Evolutionary conservation across 2,888 invertebrate genomes (phyloP), one percentile per base, ranked within the genome.

Genomic region (Aromia moschata): DNA sequence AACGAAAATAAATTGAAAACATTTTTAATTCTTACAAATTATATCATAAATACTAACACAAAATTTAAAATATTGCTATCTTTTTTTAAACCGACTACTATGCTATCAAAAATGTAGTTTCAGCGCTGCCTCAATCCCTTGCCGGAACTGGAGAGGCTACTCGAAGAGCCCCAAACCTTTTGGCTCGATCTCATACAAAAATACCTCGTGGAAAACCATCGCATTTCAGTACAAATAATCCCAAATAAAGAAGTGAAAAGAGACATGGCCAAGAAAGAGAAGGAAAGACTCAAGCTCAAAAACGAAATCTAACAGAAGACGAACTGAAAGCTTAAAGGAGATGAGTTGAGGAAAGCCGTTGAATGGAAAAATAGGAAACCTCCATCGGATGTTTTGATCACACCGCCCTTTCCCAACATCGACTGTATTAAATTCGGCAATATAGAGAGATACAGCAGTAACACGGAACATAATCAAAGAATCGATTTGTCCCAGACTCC

Each of bases 341-440:
- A 84, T 60, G 78, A 82, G 18, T 78, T 95, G 15, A 82, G 86
- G 47, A 83, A 87, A 45, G 93, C 95, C 0, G 87, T 92, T 70
- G 84, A 85, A 47, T 86, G 85, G 64, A 94, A 95, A 80, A 91
- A 92, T 88, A 84, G 84, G 37, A 84, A 88, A 9, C 89, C 94
- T 0, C 91, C 92, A 0, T 78, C 84, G 1, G 87, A 88, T 41
- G 85, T 93, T 70, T 74, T 96, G 53, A 87, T 87, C 0, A 85
- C 88, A 2, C 87, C 95, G 2, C 85, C 88, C 5, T 90, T 94
- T 18, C 93, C 94, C 1, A 85, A 88, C 60, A 87, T 89, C 38
- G 86, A 87, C 44, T 85, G 85, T 1, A 90, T 95, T 55, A 85
- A 87, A 70, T 92, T 89, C 72, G 89, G 90, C 79, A 77, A 82